Evolutionary conservation across 2,113 vertebrate species (phyloP).

Genomic region (Toxotes chatareus): DNA sequence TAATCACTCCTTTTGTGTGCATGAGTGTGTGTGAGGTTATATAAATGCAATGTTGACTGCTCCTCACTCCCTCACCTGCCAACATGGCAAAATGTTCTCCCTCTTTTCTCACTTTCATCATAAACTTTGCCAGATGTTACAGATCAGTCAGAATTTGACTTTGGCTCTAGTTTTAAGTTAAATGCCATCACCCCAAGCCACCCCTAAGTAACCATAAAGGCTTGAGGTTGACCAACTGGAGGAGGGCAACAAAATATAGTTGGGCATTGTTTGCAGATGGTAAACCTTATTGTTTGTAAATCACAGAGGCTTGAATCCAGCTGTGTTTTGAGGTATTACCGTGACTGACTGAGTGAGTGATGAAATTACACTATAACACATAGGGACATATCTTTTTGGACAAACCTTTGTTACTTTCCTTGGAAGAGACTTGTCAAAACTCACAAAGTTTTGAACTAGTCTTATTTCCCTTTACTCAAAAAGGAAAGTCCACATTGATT

Average conservation of each 20-base stretch:
- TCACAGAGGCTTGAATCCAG: conserved; percentile 71
- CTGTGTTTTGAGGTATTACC: conserved; percentile 73
- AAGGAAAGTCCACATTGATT: not conserved
- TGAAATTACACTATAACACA: too few species aligned
- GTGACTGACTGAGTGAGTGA: not conserved
- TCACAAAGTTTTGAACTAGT: not conserved
- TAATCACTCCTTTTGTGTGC: conserved; percentile 32
- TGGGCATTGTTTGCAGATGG: conserved; percentile 79
- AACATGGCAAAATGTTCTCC: conserved; percentile 64
- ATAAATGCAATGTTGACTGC: conserved; percentile 42
- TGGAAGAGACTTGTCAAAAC: too few species aligned
- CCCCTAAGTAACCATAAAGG: conserved; percentile 76
- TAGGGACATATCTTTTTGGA: too few species aligned
- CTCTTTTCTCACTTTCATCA: conserved; percentile 41
- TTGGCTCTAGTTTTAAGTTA: conserved; percentile 71
- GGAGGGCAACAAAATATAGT: conserved; percentile 75
- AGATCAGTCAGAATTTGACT: conserved; percentile 76
- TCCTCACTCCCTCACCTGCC: conserved; percentile 72
- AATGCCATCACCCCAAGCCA: conserved; percentile 77
- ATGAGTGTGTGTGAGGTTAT: conserved; percentile 46
- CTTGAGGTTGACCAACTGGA: conserved; percentile 80
- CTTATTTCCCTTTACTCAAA: not conserved
- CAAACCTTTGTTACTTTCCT: too few species aligned
- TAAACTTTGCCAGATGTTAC: conserved; percentile 78
- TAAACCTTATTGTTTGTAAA: conserved; percentile 77